Conservation (phyloP, 2,113 vertebrate species). For the Phainopepla nitens region DNA sequence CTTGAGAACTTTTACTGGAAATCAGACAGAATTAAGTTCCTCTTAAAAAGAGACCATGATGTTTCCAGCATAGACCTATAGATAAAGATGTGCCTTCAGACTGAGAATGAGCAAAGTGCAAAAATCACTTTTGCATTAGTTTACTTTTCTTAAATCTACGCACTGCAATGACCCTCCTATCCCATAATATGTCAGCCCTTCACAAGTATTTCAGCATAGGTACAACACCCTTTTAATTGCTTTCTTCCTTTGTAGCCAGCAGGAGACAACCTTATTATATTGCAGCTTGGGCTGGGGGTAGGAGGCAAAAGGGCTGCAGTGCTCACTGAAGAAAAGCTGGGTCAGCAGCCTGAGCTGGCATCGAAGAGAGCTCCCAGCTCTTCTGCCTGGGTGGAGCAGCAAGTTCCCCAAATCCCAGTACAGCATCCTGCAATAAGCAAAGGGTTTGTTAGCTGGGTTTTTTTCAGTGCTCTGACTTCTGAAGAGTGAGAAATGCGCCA, state of each 20-base stretch:
- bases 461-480: not conserved
- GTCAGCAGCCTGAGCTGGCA: slow-evolving; percentile 22
- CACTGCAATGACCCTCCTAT: not conserved
- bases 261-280: not conserved
- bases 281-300: not conserved
- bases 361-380: not conserved
- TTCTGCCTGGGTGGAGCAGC: not conserved
- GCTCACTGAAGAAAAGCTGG: not conserved
- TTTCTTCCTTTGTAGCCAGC: not conserved
- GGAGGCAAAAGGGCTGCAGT: not conserved
- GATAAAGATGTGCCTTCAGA: not conserved
- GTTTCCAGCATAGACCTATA: not conserved
- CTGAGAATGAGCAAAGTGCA: not conserved
- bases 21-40: not conserved
- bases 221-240: not conserved
- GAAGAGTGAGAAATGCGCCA: not conserved
- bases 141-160: not conserved
- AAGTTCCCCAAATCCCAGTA: not conserved
- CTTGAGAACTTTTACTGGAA: not conserved
- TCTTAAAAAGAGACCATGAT: not conserved
- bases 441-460: not conserved
- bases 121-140: not conserved
- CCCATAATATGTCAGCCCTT: not conserved
- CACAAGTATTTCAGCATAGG: not conserved
- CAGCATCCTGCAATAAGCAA: not conserved